Conservation (phyloP, 2,797 vertebrate genomes). For the Mormyrus proboscirostris region DNA sequence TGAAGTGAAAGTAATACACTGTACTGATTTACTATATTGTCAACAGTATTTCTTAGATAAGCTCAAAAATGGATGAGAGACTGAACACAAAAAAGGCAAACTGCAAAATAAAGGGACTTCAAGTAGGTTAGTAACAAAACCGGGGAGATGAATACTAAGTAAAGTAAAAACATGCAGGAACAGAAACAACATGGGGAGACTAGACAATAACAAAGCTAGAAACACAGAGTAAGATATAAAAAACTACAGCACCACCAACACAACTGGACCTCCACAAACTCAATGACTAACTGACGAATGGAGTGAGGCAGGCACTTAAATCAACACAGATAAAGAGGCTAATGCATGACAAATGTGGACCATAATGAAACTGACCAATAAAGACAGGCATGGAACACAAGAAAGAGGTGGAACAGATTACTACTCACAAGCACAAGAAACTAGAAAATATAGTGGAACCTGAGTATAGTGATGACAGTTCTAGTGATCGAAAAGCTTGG, state of each 20-base stretch:
- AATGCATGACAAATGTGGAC: background rate
- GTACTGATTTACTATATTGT: too few relatives aligned
- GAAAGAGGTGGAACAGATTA: too few relatives aligned
- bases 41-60: too few relatives aligned
- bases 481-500: too few relatives aligned
- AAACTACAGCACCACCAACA: background rate
- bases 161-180: background rate
- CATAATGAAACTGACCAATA: background rate
- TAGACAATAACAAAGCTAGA: background rate
- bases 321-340: background rate
- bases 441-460: background rate
- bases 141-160: background rate
- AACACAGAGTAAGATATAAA: background rate
- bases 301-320: background rate
- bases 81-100: background rate
- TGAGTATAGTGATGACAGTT: too few relatives aligned
- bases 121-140: too few relatives aligned
- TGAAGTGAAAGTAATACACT: too few relatives aligned
- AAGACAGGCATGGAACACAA: background rate
- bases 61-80: background rate
- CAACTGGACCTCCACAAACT: background rate
- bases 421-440: background rate
- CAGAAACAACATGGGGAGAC: background rate
- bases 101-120: background rate
- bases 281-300: background rate